Evolutionary conservation across 1,140 invertebrate species (phyloP).

Genomic region (Drosophila athabasca): DNA sequence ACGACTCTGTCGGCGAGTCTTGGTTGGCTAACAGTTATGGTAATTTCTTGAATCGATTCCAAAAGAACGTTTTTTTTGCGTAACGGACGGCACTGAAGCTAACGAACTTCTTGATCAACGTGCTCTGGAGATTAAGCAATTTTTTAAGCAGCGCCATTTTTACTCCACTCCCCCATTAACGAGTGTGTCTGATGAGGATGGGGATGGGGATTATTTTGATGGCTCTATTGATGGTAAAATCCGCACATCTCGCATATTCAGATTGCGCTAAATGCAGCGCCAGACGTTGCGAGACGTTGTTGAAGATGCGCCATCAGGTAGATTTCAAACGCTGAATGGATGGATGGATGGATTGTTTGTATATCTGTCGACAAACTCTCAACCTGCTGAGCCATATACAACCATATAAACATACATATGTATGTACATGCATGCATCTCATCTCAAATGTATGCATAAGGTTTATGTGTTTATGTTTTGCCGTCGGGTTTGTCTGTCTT

Average conservation of each 20-base stretch:
- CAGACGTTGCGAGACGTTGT: slow-evolving; percentile 48
- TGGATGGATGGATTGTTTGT: slow-evolving; percentile 60
- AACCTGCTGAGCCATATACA: slow-evolving; percentile 60
- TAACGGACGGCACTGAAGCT: slow-evolving; percentile 64
- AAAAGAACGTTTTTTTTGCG: slow-evolving; percentile 70
- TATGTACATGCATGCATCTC: slow-evolving; percentile 2
- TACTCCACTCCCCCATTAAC: not conserved
- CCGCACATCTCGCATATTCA: slow-evolving; percentile 31
- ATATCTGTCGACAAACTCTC: slow-evolving; percentile 62
- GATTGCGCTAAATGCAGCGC: slow-evolving; percentile 54
- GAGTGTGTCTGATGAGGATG: not conserved
- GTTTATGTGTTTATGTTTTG: slow-evolving; percentile 52
- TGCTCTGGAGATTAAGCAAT: slow-evolving; percentile 66
- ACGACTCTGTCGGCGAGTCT: not conserved
- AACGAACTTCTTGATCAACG: slow-evolving; percentile 65
- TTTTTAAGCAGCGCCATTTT: slow-evolving; percentile 5
- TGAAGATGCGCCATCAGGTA: slow-evolving; percentile 43
- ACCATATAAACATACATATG: slow-evolving; percentile 19
- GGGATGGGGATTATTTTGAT: slow-evolving; percentile 41
- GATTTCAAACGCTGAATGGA: slow-evolving; percentile 45
- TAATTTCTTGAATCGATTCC: slow-evolving; percentile 77
- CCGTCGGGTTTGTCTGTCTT: slow-evolving; percentile 16
- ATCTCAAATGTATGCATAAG: slow-evolving; percentile 18
- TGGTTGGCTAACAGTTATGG: slow-evolving; percentile 67
- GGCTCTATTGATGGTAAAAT: slow-evolving; percentile 54